These are phyloP conservation scores for Chanos chanos DNA, from an alignment of 2,797 vertebrate species.

Conservation along the genomic window DNA sequence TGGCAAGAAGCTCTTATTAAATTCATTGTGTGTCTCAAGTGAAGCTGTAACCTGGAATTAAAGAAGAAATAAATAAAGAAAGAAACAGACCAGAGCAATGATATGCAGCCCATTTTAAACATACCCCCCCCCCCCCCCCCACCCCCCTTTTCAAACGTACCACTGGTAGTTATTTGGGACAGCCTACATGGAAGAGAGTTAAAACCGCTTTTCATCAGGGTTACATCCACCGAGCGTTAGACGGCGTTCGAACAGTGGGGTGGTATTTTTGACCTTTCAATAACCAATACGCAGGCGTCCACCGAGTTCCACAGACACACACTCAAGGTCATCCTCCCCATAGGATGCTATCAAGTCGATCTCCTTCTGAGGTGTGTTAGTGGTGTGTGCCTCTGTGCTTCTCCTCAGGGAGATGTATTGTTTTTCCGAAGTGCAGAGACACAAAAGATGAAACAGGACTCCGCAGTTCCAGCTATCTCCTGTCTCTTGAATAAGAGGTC, in stretches of 20 bases:
- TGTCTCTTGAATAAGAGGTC: conserved; percentile 53
- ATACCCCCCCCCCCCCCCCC: too few relatives aligned
- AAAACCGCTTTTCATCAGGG: too few relatives aligned
- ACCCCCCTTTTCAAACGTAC: conserved; percentile 13
- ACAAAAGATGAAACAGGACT: conserved; percentile 56
- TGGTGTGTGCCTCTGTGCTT: conserved; percentile 51
- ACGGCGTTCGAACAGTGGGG: too few relatives aligned
- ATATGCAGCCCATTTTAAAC: conserved; percentile 33
- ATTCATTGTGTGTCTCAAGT: conserved; percentile 41
- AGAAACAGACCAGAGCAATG: conserved; percentile 40
- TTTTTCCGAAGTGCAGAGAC: conserved; percentile 52
- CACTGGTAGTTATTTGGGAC: background rate
- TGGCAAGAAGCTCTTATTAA: conserved; percentile 39
- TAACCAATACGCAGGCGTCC: conserved; percentile 7
- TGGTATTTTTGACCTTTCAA: conserved; percentile 25
- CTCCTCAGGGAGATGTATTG: conserved; percentile 53
- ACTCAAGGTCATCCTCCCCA: conserved; percentile 29
- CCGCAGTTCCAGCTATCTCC: conserved; percentile 56
- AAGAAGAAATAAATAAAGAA: conserved; percentile 54
- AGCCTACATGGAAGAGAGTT: conserved; percentile 8
- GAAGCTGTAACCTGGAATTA: conserved; percentile 40
- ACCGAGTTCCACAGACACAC: conserved; percentile 2
- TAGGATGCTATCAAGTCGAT: conserved; percentile 59
- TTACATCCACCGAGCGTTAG: too few relatives aligned
- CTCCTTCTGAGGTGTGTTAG: conserved; percentile 53